phyloP scores from a whole-genome alignment of 2,888 invertebrate genomes.

The Cephus runcator region DNA sequence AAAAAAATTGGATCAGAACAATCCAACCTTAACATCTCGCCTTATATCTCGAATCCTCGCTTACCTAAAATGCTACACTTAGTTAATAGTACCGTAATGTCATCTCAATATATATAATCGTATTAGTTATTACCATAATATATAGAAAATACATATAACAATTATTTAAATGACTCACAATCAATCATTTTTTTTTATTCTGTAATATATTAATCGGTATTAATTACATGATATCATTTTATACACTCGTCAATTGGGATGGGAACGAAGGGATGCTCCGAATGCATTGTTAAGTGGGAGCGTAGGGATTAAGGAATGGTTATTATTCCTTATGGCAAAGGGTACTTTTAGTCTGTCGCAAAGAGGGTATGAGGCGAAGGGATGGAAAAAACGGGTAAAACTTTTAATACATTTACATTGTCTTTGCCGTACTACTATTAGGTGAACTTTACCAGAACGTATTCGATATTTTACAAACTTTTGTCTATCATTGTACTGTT shows the following conservation, averaged over 20 bases:
- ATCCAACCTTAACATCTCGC: conserved; percentile 34
- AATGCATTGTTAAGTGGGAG: conserved; percentile 17
- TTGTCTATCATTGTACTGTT: conserved; percentile 51
- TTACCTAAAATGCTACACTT: conserved; percentile 58
- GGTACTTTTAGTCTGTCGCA: neutral
- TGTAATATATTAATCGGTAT: conserved; percentile 48
- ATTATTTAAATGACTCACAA: conserved; percentile 64
- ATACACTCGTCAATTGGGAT: conserved; percentile 31
- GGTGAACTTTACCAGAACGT: conserved; percentile 51
- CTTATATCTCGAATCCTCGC: neutral
- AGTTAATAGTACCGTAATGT: conserved; percentile 61
- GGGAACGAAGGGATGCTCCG: conserved; percentile 18
- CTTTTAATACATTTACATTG: conserved; percentile 53
- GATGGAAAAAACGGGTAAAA: conserved; percentile 21
- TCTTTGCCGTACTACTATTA: conserved; percentile 49
- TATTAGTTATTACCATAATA: conserved; percentile 60
- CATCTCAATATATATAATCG: conserved; percentile 51
- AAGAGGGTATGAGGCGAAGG: neutral
- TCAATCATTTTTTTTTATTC: conserved; percentile 52
- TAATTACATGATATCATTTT: conserved; percentile 61
- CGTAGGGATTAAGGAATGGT: conserved; percentile 15
- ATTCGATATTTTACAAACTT: conserved; percentile 54
- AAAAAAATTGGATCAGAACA: conserved; percentile 51
- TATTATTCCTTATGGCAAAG: neutral
- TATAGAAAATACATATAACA: conserved; percentile 65